Evolutionary conservation across 2,888 invertebrate species (phyloP).

Genomic region (Sipunculus nudus): DNA sequence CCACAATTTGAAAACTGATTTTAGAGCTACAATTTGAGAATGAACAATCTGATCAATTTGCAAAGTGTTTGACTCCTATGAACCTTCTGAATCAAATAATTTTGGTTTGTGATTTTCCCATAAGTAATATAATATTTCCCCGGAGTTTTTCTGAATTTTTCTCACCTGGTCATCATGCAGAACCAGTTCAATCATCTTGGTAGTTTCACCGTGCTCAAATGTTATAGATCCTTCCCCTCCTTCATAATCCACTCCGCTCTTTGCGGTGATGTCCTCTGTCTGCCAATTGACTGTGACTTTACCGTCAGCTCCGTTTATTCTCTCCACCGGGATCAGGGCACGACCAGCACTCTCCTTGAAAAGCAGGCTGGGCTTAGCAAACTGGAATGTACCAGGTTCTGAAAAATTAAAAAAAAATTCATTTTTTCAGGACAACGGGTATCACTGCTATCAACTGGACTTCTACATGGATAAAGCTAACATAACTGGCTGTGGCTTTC

Average conservation of each 20-base stretch:
- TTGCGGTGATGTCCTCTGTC: slow-evolving; percentile 72
- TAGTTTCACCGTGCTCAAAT: slow-evolving; percentile 67
- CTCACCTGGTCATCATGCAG: slow-evolving; percentile 69
- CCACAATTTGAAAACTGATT: too few relatives aligned
- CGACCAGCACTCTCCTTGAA: slow-evolving; percentile 71
- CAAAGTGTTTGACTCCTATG: too few relatives aligned
- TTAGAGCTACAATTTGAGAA: too few relatives aligned
- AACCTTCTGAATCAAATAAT: too few relatives aligned
- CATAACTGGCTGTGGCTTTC: too few relatives aligned
- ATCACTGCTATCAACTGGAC: too few relatives aligned
- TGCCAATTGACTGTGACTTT: slow-evolving; percentile 69
- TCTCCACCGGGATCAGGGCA: slow-evolving; percentile 68
- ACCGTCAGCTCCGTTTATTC: slow-evolving; percentile 71
- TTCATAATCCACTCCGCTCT: slow-evolving; percentile 69
- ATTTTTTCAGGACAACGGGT: too few relatives aligned
- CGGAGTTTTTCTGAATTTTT: too few relatives aligned
- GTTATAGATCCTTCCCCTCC: slow-evolving; percentile 69
- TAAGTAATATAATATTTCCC: too few relatives aligned
- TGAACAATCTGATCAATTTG: too few relatives aligned
- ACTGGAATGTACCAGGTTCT: slow-evolving; percentile 72
- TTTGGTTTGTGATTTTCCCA: too few relatives aligned
- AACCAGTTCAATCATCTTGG: slow-evolving; percentile 69
- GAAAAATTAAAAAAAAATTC: slow-evolving; percentile 23
- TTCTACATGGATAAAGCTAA: too few relatives aligned
- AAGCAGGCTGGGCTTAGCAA: slow-evolving; percentile 70